Evolutionary conservation across 2,797 vertebrate species (phyloP), one percentile per base, ranked within the genome.

Genomic region (Odontamblyopus rebecca): DNA sequence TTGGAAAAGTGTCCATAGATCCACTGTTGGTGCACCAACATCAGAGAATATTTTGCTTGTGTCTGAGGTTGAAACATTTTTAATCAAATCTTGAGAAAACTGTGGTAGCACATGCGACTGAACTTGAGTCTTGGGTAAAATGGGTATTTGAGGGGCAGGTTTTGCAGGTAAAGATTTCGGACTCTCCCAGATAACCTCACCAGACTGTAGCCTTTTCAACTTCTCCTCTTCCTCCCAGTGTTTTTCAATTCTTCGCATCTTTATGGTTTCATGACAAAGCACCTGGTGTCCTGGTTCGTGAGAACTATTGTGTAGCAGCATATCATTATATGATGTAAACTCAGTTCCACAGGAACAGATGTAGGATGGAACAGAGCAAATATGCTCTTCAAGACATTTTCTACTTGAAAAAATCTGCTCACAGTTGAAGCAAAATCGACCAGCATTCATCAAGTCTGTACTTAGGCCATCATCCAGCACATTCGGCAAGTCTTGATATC

Each of bases 341-440:
- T 92, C 91, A 0, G 89, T 91, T 48, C 93, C 93, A 67, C 93
- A 93, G 30, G 91, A 90, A 86, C 93, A 93, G 70, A 93, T 93
- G 85, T 82, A 84, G 64, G 72, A 88, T 0, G 82, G 75, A 4
- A 79, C 77, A 2, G 90, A 74, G 62, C 93, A 93, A 1, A 60
- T 1, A 1, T 93, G 93, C 13, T 90, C 87, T 63, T 93, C 91
- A 13, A 93, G 64, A 67, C 70, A 83, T 69, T 12, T 76, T 13
- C 82, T 82, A 68, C 82, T 84, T 6, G 83, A 78, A 77, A 92
- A 93, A 57, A 86, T 89, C 67, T 89, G 84, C 69, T 92, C 90
- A 57, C 92, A 93, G 76, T 86, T 88, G 70, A 91, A 92, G 78
- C 92, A 93, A 68, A 93, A 82, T 3, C 82, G 80, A 0, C 78